These are phyloP conservation scores for Ichneumoninae sp. DNA, from an alignment of 2,888 invertebrate species.

Conservation along the genomic window DNA sequence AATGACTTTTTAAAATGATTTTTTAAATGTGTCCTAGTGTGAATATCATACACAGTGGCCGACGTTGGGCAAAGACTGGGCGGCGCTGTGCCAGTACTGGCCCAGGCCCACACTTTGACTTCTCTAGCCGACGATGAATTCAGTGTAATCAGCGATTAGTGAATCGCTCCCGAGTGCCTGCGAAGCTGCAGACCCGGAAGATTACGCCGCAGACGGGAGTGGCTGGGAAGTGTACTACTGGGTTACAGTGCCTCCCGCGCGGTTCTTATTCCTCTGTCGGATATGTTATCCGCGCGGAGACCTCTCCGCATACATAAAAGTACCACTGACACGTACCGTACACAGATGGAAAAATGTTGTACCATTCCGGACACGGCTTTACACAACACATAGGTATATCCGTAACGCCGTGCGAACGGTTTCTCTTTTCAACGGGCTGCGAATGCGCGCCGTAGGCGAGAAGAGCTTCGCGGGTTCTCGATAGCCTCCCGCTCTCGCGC, in stretches of 20 bases:
- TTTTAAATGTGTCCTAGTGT: no score
- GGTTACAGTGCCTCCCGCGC: slow-evolving; percentile 53
- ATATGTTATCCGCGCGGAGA: not conserved
- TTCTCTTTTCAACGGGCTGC: slow-evolving; percentile 65
- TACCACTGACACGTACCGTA: not conserved
- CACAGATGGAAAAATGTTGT: not conserved
- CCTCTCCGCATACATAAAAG: not conserved
- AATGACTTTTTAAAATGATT: no score
- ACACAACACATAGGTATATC: slow-evolving; percentile 24
- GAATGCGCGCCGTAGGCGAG: slow-evolving; percentile 35
- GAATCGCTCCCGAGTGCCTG: slow-evolving; percentile 34
- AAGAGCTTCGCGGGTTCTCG: slow-evolving; percentile 21
- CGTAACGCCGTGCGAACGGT: slow-evolving; percentile 62
- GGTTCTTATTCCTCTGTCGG: slow-evolving; percentile 25
- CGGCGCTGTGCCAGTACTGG: no score
- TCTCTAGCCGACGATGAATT: slow-evolving; percentile 3
- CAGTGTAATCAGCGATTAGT: slow-evolving; percentile 57
- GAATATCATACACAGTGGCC: no score
- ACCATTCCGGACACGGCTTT: not conserved
- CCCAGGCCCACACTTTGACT: no score
- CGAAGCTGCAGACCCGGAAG: slow-evolving; percentile 32
- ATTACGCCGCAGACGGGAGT: slow-evolving; percentile 67
- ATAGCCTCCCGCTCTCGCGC: slow-evolving; percentile 28
- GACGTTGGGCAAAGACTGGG: no score
- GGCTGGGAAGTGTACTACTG: slow-evolving; percentile 70